These are phyloP conservation scores for Incurvaria masculella DNA, from an alignment of 2,888 invertebrate species.

Conservation along the genomic window DNA sequence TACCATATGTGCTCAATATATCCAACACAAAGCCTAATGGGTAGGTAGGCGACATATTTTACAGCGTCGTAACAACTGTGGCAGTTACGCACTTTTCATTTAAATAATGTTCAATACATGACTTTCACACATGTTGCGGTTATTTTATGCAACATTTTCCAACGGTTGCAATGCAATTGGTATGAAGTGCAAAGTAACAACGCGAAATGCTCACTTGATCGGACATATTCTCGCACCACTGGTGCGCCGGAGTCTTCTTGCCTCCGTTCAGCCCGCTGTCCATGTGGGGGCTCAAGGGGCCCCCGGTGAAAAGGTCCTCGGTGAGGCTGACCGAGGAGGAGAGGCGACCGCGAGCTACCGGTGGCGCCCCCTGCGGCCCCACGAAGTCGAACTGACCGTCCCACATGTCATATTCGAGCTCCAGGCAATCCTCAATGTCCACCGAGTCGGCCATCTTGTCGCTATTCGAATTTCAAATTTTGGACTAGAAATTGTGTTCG, in stretches of 20 bases:
- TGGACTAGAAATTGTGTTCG: too few relatives aligned
- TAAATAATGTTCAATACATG: too few relatives aligned
- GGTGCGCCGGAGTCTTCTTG: constrained; percentile 54
- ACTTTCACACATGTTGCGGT: too few relatives aligned
- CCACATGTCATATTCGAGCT: constrained; percentile 85
- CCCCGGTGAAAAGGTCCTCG: constrained; percentile 48
- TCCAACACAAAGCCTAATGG: too few relatives aligned
- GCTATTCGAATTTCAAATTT: constrained; percentile 14
- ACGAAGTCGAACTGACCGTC: constrained; percentile 86
- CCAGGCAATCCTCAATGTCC: constrained; percentile 58
- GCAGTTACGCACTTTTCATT: too few relatives aligned
- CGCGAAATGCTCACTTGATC: constrained; percentile 61
- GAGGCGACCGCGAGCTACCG: constrained; percentile 33
- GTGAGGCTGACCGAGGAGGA: constrained; percentile 41
- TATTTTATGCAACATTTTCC: too few relatives aligned
- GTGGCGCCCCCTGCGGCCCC: constrained; percentile 54
- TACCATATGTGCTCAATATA: too few relatives aligned
- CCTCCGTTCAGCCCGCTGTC: constrained; percentile 50
- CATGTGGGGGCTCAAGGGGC: constrained; percentile 45
- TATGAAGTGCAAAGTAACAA: neutral
- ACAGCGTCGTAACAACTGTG: too few relatives aligned
- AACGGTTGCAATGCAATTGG: too few relatives aligned
- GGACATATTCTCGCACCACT: constrained; percentile 58
- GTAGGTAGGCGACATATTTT: too few relatives aligned
- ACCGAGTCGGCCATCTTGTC: constrained; percentile 44